Evolutionary conservation across 2,888 invertebrate species (phyloP).

Genomic region (Rhagonycha lutea): DNA sequence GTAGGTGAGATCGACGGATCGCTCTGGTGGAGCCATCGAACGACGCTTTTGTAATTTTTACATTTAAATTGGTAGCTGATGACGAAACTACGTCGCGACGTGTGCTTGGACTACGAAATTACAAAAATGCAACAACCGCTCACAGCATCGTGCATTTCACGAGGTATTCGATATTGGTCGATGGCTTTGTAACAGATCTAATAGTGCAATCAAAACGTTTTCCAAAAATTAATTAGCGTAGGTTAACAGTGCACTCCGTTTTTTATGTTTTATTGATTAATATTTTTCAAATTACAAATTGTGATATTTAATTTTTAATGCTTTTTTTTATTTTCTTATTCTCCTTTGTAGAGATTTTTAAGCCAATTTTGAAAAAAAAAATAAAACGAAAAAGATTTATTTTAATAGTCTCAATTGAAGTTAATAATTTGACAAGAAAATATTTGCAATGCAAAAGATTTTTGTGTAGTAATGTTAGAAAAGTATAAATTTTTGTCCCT

Average conservation of each 20-base stretch:
- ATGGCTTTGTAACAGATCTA: not conserved
- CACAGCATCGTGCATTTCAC: not conserved
- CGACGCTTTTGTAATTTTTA: slow-evolving; percentile 4
- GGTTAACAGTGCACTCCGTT: slow-evolving; percentile 16
- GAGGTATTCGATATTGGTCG: not conserved
- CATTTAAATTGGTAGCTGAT: not conserved
- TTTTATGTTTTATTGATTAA: not conserved
- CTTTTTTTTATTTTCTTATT: not conserved
- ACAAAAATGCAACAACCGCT: not conserved
- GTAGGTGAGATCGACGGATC: slow-evolving; percentile 40
- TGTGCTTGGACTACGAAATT: not conserved
- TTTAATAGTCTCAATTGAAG: too few relatives aligned
- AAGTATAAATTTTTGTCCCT: too few relatives aligned
- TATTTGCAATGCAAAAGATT: too few relatives aligned
- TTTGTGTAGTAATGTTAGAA: too few relatives aligned
- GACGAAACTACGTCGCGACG: not conserved
- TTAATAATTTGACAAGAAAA: too few relatives aligned
- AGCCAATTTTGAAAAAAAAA: not conserved
- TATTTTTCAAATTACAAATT: not conserved
- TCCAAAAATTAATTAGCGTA: slow-evolving; percentile 9
- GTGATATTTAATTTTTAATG: slow-evolving; percentile 24
- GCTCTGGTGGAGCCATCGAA: not conserved
- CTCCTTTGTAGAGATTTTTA: not conserved
- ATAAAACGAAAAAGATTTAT: not conserved
- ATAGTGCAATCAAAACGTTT: slow-evolving; percentile 2